Percentiles rank a stretch among this genome's conserved stretches.
Evolutionary conservation across 2,888 invertebrate species (phyloP).

Genomic region (Blastobasis lacticolella): DNA sequence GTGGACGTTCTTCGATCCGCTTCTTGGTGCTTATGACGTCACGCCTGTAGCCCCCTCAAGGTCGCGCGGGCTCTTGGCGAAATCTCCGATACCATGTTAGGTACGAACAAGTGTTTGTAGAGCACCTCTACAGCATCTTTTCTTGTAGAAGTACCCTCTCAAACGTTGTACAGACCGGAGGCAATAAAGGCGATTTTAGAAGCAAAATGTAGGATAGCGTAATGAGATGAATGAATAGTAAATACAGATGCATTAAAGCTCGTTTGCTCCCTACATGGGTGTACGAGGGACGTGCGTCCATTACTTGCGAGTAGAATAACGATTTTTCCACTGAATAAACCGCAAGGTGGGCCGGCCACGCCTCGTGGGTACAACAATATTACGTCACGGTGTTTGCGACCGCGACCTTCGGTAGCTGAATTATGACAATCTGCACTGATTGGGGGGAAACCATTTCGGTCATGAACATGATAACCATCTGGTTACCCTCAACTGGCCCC

Average conservation of each 20-base stretch:
- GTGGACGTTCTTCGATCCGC: slow-evolving; percentile 8
- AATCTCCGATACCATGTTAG: not conserved
- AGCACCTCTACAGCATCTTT: not conserved
- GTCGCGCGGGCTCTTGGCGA: slow-evolving; percentile 10
- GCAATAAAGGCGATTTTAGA: not conserved
- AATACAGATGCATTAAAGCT: too few species aligned
- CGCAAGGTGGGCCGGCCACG: slow-evolving; percentile 41
- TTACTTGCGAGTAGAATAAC: slow-evolving; percentile 22
- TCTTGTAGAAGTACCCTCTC: not conserved
- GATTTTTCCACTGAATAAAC: slow-evolving; percentile 29
- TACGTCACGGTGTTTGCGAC: slow-evolving; percentile 29
- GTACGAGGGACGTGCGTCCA: slow-evolving; percentile 4
- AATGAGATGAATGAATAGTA: too few species aligned
- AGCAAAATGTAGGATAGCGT: too few species aligned
- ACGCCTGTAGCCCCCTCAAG: slow-evolving; percentile 19
- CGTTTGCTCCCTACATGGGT: too few species aligned
- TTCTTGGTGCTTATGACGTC: slow-evolving; percentile 19
- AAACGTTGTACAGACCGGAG: not conserved
- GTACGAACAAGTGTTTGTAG: too few species aligned
- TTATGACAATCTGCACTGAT: slow-evolving; percentile 24
- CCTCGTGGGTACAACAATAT: slow-evolving; percentile 29
- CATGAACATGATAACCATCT: slow-evolving; percentile 1
- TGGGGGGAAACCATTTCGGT: slow-evolving; percentile 8
- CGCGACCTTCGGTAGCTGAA: slow-evolving; percentile 34
- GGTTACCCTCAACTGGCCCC: slow-evolving; percentile 4